Percentiles rank a stretch among this genome's conserved stretches.
Evolutionary conservation across 2,888 invertebrate species (phyloP).

Genomic region (Eupithecia subfuscata): DNA sequence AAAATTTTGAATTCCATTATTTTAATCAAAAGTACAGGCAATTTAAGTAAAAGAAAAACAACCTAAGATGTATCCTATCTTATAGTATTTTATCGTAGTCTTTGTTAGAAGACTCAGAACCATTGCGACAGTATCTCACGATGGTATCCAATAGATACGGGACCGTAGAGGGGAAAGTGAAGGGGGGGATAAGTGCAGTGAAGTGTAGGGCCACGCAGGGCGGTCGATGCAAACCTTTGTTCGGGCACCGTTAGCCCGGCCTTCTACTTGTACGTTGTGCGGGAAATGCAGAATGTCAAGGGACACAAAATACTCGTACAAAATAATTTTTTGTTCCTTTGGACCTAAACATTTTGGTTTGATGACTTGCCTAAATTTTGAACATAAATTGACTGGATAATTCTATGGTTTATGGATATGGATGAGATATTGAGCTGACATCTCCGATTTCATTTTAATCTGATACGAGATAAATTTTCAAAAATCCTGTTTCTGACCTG

Average conservation of each 20-base stretch:
- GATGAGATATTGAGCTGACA: not conserved
- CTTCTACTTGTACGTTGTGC: conserved; percentile 25
- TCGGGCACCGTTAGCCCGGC: conserved; percentile 52
- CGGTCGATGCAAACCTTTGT: conserved; percentile 69
- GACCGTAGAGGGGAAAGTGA: conserved; percentile 25
- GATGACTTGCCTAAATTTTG: not conserved
- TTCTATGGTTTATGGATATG: not conserved
- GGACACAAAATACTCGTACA: no score
- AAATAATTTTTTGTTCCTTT: not conserved
- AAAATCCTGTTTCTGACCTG: no score
- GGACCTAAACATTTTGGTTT: not conserved
- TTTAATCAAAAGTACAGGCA: not conserved
- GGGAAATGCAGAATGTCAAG: conserved; percentile 1
- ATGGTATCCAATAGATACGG: conserved; percentile 2
- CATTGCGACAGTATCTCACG: not conserved
- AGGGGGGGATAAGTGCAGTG: conserved; percentile 41
- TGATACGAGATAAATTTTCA: not conserved
- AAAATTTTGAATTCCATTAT: not conserved
- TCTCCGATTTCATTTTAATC: not conserved
- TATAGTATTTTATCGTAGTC: not conserved
- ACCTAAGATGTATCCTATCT: no score
- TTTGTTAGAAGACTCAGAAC: not conserved
- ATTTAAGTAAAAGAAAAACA: not conserved
- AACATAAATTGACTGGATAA: not conserved
- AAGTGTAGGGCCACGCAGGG: conserved; percentile 47